Percentiles rank a stretch among this genome's conserved stretches.
Conservation (phyloP, 2,797 vertebrate genomes). For the Poliocrania exsul region DNA sequence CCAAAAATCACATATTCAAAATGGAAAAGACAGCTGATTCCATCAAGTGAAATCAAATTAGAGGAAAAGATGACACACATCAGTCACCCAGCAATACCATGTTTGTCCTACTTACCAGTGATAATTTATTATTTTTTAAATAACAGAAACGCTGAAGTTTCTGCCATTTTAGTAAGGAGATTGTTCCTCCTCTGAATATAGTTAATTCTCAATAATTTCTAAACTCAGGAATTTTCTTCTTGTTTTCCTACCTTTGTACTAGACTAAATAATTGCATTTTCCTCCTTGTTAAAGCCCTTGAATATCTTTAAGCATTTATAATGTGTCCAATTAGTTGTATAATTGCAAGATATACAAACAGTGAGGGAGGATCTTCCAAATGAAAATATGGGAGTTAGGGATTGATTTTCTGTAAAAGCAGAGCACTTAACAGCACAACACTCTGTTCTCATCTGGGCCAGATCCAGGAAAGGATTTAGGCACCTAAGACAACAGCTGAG, state of each 20-base stretch:
- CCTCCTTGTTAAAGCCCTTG: background rate
- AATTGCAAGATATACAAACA: background rate
- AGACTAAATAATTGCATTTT: background rate
- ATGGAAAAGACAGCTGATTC: background rate
- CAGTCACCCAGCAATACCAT: background rate
- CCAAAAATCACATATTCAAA: background rate
- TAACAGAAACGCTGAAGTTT: background rate
- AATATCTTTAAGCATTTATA: conserved; percentile 16
- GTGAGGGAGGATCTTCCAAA: conserved; percentile 5
- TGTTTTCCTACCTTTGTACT: background rate
- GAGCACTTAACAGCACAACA: conserved; percentile 27
- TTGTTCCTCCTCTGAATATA: background rate
- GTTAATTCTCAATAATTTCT: background rate
- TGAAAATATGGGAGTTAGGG: background rate
- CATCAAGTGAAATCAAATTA: background rate
- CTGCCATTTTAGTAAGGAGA: background rate
- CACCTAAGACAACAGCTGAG: background rate
- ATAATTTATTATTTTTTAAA: background rate
- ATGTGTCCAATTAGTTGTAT: background rate
- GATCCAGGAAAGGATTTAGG: conserved; percentile 45
- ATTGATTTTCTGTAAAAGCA: conserved; percentile 65
- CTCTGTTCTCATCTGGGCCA: background rate
- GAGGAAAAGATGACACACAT: background rate
- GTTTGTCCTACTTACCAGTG: background rate
- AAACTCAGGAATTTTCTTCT: background rate